phyloP scores from a whole-genome alignment of 2,113 vertebrate genomes.

The Colossoma macropomum region DNA sequence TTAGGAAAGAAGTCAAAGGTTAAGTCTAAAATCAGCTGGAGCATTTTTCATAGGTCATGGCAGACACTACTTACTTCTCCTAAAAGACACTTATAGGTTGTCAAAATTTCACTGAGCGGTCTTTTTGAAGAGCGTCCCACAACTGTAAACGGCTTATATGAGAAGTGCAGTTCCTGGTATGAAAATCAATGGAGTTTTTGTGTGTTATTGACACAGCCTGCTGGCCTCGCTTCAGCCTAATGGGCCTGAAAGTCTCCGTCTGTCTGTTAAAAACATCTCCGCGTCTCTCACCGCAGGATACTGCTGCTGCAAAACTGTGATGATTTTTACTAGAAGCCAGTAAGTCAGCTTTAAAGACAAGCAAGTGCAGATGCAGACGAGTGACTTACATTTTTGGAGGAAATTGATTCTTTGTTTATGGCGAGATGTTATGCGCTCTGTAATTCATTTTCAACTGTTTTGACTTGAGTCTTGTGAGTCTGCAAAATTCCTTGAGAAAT shows the following conservation, averaged over 20 bases:
- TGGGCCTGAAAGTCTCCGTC: slow-evolving; percentile 53
- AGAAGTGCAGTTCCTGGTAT: slow-evolving; percentile 25
- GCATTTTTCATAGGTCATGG: slow-evolving; percentile 37
- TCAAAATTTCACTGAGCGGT: slow-evolving; percentile 26
- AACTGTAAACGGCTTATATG: slow-evolving; percentile 20
- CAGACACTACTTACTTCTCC: slow-evolving; percentile 4
- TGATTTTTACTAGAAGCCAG: slow-evolving; percentile 2
- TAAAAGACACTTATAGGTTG: slow-evolving; percentile 14
- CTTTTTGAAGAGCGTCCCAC: background rate
- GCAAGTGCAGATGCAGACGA: slow-evolving; percentile 3
- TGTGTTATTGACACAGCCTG: slow-evolving; percentile 46
- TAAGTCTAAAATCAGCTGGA: background rate
- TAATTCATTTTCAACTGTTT: slow-evolving; percentile 22
- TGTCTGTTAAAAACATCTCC: slow-evolving; percentile 50
- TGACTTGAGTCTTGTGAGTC: background rate
- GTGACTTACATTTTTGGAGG: background rate
- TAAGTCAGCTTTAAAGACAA: slow-evolving; percentile 17
- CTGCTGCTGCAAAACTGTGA: background rate
- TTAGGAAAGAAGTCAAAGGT: slow-evolving; percentile 13
- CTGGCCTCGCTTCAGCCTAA: slow-evolving; percentile 34
- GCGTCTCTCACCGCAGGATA: slow-evolving; percentile 3
- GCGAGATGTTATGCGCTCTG: background rate
- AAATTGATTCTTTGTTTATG: slow-evolving; percentile 16
- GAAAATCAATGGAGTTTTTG: slow-evolving; percentile 43
- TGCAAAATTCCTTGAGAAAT: background rate